Base-by-base conservation (phyloP, 2,888 invertebrate species). In the Tuberolachnus salignus region DNA sequence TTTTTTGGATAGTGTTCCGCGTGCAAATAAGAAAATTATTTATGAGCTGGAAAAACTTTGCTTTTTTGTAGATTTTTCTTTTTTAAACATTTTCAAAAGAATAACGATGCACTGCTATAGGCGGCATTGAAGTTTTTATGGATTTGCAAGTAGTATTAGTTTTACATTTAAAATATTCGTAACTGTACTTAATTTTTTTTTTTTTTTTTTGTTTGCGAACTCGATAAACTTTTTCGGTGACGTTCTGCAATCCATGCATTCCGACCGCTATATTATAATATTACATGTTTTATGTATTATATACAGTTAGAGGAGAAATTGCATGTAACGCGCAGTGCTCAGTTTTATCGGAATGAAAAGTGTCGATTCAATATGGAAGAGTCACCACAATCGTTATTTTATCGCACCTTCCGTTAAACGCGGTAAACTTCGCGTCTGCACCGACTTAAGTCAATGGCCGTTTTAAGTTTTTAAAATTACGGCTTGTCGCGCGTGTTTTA, bases 21-120 rank as follows among this genome's bases (percentile, higher is more conserved):
- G 44, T 44, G 63, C 63, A 63, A 73, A 73, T 63, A 73, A 73
- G 61, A 72, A 72, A 63, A 57, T n/a, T 75, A 55, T 75, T 66
- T 66, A 66, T 46, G 66, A 21, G 55, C 19, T 46, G 19, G 19
- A 73, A 59, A 64, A 75, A 75, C 66, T 57, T 59, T 46, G 46
- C 11, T 74, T 42, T 51, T 23, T 42, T 3, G 55, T n/a, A 21
- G n/a, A n/a, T 9, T 9, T 19, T 42, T 44, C 14, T 19, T 42
- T 42, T 16, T 26, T 8, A 21, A 19, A 13, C 26, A 42, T 71
- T 71, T 71, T 51, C 16, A 51, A 61, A 26, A 23, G n/a, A 66
- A 74, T 44, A 74, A 64, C 63, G 21, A 14, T 11, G n/a, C n/a
- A n/a, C 23, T 16, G 34, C 49, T 16, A 61, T 19, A 34, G 34